Evolutionary conservation across 2,888 invertebrate genomes (phyloP).

Genomic region (Limnephilus lunatus): DNA sequence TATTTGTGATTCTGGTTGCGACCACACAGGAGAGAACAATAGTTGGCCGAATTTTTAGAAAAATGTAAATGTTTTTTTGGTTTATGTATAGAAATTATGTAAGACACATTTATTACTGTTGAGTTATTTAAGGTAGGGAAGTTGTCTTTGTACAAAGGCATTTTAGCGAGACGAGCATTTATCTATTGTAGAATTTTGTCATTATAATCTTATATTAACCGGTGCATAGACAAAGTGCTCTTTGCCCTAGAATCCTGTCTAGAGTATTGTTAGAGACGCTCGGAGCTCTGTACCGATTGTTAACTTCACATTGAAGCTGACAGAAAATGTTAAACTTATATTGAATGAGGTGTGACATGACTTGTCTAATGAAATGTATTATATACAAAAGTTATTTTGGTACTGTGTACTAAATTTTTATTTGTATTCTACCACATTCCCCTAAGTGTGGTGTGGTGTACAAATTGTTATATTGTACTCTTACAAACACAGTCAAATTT

Average conservation of each 20-base stretch:
- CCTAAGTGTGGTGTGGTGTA: slow-evolving; percentile 56
- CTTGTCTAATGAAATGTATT: slow-evolving; percentile 65
- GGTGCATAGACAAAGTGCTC: slow-evolving; percentile 60
- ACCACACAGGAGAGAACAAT: not conserved
- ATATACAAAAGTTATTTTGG: slow-evolving; percentile 65
- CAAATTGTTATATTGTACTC: slow-evolving; percentile 56
- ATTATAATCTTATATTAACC: slow-evolving; percentile 42
- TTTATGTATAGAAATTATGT: not conserved
- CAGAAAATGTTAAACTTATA: slow-evolving; percentile 53
- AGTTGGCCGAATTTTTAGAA: not conserved
- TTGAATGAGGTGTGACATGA: slow-evolving; percentile 59
- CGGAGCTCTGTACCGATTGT: slow-evolving; percentile 44
- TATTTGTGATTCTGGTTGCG: not conserved
- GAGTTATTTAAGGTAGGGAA: slow-evolving; percentile 28
- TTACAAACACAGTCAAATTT: slow-evolving; percentile 53
- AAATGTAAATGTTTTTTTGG: not conserved
- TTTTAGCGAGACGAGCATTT: slow-evolving; percentile 24
- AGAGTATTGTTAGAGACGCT: slow-evolving; percentile 59
- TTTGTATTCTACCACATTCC: slow-evolving; percentile 65
- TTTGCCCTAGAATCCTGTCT: slow-evolving; percentile 64
- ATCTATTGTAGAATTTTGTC: slow-evolving; percentile 36
- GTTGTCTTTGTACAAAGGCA: slow-evolving; percentile 19
- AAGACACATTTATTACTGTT: not conserved
- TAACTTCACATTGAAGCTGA: slow-evolving; percentile 66
- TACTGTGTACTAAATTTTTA: slow-evolving; percentile 65